A percentile compares a stretch with the other conserved stretches of the same genome.
These are phyloP conservation scores for Keiferia lycopersicella DNA, from an alignment of 2,888 invertebrate genomes.

Conservation along the genomic window DNA sequence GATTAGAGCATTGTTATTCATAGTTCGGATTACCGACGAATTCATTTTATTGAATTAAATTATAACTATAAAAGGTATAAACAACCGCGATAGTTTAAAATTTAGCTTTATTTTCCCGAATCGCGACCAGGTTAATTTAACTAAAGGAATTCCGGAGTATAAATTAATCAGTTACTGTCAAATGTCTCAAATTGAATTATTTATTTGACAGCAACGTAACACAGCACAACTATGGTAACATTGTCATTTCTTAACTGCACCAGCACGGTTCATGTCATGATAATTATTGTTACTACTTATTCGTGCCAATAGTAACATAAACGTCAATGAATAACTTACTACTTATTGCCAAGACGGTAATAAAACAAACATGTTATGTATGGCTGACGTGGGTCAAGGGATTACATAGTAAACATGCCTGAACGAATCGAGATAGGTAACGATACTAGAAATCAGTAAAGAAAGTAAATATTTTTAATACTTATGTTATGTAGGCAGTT, in stretches of 20 bases:
- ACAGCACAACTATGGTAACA: background rate
- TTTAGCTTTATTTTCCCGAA: no score
- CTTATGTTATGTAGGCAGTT: no score
- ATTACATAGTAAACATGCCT: background rate
- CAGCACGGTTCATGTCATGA: background rate
- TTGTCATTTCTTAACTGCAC: background rate
- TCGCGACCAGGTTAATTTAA: no score
- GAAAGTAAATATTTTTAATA: no score
- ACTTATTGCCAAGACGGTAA: constrained; percentile 3
- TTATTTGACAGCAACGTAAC: background rate
- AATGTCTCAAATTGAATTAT: background rate
- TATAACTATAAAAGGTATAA: no score
- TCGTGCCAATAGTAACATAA: background rate
- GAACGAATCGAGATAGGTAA: background rate
- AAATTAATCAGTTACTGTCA: background rate
- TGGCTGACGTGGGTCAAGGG: background rate
- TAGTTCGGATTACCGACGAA: no score
- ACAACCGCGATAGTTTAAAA: no score
- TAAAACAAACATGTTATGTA: background rate
- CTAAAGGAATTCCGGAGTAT: background rate
- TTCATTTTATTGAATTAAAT: no score
- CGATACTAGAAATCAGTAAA: no score
- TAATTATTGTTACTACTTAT: background rate
- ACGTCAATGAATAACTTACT: background rate
- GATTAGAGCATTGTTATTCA: no score